Conservation (phyloP, 2,888 invertebrate genomes). For the Leptopterna dolabrata region DNA sequence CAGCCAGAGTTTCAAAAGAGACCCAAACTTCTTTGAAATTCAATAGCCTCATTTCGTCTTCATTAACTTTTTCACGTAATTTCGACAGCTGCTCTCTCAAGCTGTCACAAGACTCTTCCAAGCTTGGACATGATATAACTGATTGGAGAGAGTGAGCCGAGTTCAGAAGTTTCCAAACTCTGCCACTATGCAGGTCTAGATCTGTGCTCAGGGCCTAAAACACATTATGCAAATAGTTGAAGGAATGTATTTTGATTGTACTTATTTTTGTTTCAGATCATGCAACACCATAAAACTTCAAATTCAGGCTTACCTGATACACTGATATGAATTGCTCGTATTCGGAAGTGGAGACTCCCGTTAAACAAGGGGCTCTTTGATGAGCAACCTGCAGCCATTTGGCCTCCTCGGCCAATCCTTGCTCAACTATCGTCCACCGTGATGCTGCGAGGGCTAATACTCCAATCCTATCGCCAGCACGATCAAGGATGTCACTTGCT, state of each 20-base stretch:
- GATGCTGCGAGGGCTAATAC: slow-evolving; percentile 88
- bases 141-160: slow-evolving; percentile 80
- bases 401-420: slow-evolving; percentile 84
- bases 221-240: slow-evolving; percentile 34
- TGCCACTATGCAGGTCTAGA: slow-evolving; percentile 82
- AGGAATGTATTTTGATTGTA: neutral
- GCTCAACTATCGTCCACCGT: slow-evolving; percentile 83
- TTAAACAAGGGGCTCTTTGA: slow-evolving; percentile 84
- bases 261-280: neutral
- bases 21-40: slow-evolving; percentile 84
- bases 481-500: slow-evolving; percentile 81
- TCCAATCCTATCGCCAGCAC: slow-evolving; percentile 83
- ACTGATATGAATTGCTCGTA: slow-evolving; percentile 87
- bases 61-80: slow-evolving; percentile 81
- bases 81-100: slow-evolving; percentile 78
- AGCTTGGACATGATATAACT: slow-evolving; percentile 78
- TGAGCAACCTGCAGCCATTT: slow-evolving; percentile 87
- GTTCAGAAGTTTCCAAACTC: slow-evolving; percentile 78
- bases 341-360: slow-evolving; percentile 83
- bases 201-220: slow-evolving; percentile 79
- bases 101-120: slow-evolving; percentile 80
- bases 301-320: slow-evolving; percentile 70
- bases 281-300: neutral
- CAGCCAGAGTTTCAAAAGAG: slow-evolving; percentile 78
- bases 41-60: slow-evolving; percentile 76